Percentiles rank a stretch among this genome's conserved stretches.
Evolutionary conservation across 2,797 vertebrate genomes (phyloP).

Genomic region (Setipinna tenuifilis): DNA sequence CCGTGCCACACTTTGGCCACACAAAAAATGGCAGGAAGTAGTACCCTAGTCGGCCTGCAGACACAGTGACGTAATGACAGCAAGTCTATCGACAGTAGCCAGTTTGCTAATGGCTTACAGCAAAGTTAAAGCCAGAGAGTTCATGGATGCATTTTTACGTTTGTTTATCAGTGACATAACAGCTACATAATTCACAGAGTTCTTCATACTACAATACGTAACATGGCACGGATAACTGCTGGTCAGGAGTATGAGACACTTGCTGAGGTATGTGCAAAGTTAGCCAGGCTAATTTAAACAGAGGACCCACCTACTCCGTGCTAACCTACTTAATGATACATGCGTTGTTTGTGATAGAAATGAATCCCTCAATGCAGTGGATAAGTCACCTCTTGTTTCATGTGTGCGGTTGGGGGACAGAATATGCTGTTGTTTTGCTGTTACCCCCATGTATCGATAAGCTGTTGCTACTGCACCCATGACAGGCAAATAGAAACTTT

Average conservation of each 20-base stretch:
- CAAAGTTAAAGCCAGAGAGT: slow-evolving; percentile 40
- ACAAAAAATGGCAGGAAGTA: slow-evolving; percentile 37
- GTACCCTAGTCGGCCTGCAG: background rate
- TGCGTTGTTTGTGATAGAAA: background rate
- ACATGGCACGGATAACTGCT: slow-evolving; percentile 53
- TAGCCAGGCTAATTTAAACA: slow-evolving; percentile 6
- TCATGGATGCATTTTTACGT: background rate
- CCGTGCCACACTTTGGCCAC: slow-evolving; percentile 29
- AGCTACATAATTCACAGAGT: background rate
- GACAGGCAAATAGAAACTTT: background rate
- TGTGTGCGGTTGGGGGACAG: background rate
- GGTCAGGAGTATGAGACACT: slow-evolving; percentile 55
- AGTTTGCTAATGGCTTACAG: slow-evolving; percentile 20
- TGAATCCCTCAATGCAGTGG: background rate
- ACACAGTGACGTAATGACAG: slow-evolving; percentile 20
- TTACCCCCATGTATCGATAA: background rate
- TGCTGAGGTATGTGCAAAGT: slow-evolving; percentile 50
- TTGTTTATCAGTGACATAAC: background rate
- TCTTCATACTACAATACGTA: background rate
- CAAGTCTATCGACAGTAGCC: slow-evolving; percentile 30
- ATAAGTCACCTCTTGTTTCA: background rate
- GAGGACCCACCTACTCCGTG: background rate
- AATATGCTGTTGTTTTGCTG: background rate
- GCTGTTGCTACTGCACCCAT: slow-evolving; percentile 3
- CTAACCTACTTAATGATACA: background rate